Evolutionary conservation across 2,888 invertebrate genomes (phyloP).

Genomic region (Oscheius myriophilus): DNA sequence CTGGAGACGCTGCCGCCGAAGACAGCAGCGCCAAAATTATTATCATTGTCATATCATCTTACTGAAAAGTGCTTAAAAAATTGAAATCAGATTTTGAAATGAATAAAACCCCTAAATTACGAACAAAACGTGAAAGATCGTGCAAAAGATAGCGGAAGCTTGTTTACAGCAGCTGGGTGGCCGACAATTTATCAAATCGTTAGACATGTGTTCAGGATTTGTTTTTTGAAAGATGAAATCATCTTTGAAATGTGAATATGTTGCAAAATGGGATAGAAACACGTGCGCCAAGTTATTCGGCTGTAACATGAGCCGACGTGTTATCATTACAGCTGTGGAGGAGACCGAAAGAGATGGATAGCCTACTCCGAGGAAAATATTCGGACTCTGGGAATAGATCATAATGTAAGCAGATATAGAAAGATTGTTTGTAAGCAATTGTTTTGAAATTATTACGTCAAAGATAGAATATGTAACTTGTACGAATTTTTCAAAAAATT

Average conservation of each 20-base stretch:
- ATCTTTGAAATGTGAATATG: too few relatives aligned
- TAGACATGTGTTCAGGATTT: too few relatives aligned
- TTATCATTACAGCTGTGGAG: conserved; percentile 24
- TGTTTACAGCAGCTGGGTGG: too few relatives aligned
- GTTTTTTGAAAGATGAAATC: too few relatives aligned
- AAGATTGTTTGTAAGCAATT: too few relatives aligned
- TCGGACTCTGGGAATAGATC: neutral
- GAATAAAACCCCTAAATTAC: neutral
- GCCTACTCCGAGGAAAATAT: too few relatives aligned
- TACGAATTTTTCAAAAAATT: too few relatives aligned
- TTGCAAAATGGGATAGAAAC: neutral
- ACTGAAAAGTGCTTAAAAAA: too few relatives aligned
- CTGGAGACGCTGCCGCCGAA: conserved; percentile 43
- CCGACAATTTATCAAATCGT: too few relatives aligned
- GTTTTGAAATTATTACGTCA: too few relatives aligned
- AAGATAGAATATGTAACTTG: too few relatives aligned
- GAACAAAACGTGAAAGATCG: neutral
- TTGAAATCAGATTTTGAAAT: neutral
- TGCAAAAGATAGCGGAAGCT: neutral
- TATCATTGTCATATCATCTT: conserved; percentile 6
- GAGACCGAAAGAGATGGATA: neutral
- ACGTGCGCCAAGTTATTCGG: conserved; percentile 23
- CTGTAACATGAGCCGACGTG: conserved; percentile 29
- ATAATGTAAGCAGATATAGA: too few relatives aligned
- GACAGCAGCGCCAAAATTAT: conserved; percentile 4